Conservation (phyloP, 2,113 vertebrate species). For the Asarcornis scutulata region DNA sequence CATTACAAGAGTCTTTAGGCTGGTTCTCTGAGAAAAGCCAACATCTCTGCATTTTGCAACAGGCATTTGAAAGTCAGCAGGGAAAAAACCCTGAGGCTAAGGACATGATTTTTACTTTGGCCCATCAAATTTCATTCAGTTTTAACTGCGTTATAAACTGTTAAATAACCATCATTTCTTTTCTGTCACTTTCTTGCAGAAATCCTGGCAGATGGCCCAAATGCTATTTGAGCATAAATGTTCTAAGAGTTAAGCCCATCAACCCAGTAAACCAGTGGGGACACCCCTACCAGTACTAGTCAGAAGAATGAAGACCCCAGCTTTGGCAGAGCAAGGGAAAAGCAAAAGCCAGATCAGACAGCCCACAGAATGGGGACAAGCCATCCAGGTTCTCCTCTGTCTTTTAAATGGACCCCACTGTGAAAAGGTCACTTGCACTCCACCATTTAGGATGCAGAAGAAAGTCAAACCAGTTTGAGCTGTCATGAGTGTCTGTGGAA, state of each 20-base stretch:
- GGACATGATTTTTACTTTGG: conserved; percentile 13
- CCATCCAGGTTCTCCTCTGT: not conserved
- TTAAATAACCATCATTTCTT: conserved; percentile 32
- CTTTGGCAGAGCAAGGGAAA: not conserved
- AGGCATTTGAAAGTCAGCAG: conserved; percentile 26
- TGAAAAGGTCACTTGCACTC: not conserved
- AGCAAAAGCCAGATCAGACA: not conserved
- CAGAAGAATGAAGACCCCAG: not conserved
- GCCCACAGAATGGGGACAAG: not conserved
- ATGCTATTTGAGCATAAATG: not conserved
- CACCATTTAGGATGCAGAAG: not conserved
- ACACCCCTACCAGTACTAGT: not conserved
- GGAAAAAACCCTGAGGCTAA: not conserved
- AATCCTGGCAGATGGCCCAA: conserved; percentile 19
- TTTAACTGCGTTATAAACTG: conserved; percentile 22
- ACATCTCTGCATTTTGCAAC: not conserved
- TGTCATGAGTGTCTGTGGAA: not conserved
- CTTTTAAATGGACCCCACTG: not conserved
- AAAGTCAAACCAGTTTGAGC: not conserved
- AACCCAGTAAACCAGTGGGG: not conserved
- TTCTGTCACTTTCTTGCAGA: conserved; percentile 33
- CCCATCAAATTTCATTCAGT: conserved; percentile 25
- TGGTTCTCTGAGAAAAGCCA: not conserved
- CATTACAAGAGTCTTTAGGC: not conserved
- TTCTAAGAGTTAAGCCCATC: not conserved